These are phyloP conservation scores for Diabrotica balteata DNA, from an alignment of 2,888 invertebrate species.

Conservation along the genomic window DNA sequence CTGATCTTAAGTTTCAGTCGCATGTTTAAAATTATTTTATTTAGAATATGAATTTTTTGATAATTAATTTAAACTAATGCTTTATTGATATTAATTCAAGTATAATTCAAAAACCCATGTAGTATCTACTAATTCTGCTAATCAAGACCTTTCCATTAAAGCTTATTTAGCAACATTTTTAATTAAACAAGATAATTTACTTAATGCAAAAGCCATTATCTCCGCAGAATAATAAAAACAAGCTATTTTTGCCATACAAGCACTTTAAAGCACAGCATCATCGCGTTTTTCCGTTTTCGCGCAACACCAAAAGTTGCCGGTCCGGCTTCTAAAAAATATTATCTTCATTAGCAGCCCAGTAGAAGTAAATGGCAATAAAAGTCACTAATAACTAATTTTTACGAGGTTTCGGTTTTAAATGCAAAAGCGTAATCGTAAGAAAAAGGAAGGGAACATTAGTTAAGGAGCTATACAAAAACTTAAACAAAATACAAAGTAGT, in stretches of 20 bases:
- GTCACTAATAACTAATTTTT: conserved; percentile 27
- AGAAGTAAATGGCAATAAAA: conserved; percentile 24
- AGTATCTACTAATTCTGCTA: too few relatives aligned
- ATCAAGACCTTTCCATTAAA: too few relatives aligned
- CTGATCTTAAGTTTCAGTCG: too few relatives aligned
- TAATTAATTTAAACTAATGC: too few relatives aligned
- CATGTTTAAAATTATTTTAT: too few relatives aligned
- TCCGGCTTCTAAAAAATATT: conserved; percentile 12
- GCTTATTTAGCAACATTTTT: too few relatives aligned
- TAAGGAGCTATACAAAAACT: neutral
- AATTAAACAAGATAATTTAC: too few relatives aligned
- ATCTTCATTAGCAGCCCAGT: conserved; percentile 20
- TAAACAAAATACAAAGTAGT: too few relatives aligned
- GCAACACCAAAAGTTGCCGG: neutral
- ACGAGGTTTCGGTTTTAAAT: conserved; percentile 21
- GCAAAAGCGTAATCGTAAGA: conserved; percentile 10
- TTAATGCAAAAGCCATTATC: too few relatives aligned
- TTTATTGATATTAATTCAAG: too few relatives aligned
- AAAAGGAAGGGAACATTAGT: conserved; percentile 6
- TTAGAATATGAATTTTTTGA: too few relatives aligned
- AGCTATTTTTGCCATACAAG: neutral
- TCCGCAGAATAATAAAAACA: neutral
- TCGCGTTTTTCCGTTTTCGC: neutral
- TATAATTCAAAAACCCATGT: too few relatives aligned
- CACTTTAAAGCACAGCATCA: conserved; percentile 1